These are phyloP conservation scores for Parazoanthus darwini DNA, from an alignment of 92 coral and sea anemone species.

Conservation along the genomic window DNA sequence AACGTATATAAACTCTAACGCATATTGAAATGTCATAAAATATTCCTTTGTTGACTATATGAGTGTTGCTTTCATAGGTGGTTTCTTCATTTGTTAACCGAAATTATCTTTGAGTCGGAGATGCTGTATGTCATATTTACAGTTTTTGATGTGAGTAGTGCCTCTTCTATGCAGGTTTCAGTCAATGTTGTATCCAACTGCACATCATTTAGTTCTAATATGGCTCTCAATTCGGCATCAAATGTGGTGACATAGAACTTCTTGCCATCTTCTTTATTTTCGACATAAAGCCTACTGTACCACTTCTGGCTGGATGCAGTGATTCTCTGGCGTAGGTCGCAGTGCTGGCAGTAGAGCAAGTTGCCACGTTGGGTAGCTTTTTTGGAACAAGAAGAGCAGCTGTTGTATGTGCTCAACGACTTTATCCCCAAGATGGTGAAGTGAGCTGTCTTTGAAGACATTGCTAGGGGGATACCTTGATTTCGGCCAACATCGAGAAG, in stretches of 20 bases:
- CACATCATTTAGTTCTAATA: conserved; percentile 51
- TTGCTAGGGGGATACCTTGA: conserved; percentile 49
- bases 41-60: conserved; percentile 41
- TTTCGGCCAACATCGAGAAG: conserved; percentile 48
- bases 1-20: conserved; percentile 41
- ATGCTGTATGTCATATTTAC: conserved; percentile 45
- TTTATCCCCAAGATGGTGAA: conserved; percentile 51
- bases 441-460: conserved; percentile 45
- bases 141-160: conserved; percentile 46
- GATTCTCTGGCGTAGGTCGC: conserved; percentile 50
- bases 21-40: conserved; percentile 44
- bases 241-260: conserved; percentile 53
- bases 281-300: conserved; percentile 49
- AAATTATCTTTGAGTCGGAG: conserved; percentile 46
- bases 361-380: conserved; percentile 50
- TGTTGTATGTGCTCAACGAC: conserved; percentile 50
- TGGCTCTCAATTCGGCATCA: conserved; percentile 48
- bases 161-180: conserved; percentile 51
- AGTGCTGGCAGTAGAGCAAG: conserved; percentile 48
- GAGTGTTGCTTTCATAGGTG: conserved; percentile 42
- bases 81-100: conserved; percentile 42
- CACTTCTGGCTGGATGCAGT: conserved; percentile 50
- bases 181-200: conserved; percentile 46
- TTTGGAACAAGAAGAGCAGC: conserved; percentile 50
- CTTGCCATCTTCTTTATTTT: conserved; percentile 47